Conservation (phyloP, 1,140 invertebrate species). For the Ptiloglossa arizonensis region DNA sequence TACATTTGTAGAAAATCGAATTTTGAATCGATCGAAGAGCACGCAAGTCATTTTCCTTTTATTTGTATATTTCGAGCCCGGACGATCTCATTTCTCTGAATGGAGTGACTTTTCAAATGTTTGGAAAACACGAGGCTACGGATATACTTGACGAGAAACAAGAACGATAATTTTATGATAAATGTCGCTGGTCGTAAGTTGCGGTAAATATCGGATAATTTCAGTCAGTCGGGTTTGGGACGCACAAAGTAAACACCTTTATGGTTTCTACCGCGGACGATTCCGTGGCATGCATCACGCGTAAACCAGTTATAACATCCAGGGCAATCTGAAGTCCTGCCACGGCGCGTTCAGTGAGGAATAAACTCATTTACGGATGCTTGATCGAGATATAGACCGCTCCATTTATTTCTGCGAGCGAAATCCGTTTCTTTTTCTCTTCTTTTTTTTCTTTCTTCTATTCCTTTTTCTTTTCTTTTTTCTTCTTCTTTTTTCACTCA, state of each 20-base stretch:
- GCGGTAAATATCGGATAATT: slow-evolving; percentile 8
- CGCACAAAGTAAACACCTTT: slow-evolving; percentile 1
- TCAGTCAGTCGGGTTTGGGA: slow-evolving; percentile 1
- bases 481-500: slow-evolving; percentile 3
- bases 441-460: slow-evolving; percentile 25
- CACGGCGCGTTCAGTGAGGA: slow-evolving; percentile 29
- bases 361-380: slow-evolving; percentile 58
- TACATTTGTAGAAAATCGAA: too few species aligned
- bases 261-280: neutral
- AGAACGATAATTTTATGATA: neutral
- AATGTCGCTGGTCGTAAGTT: neutral
- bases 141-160: neutral
- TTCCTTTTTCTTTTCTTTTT: slow-evolving; percentile 37
- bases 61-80: too few species aligned
- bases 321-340: slow-evolving; percentile 26
- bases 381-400: slow-evolving; percentile 52
- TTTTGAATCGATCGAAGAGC: too few species aligned
- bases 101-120: too few species aligned
- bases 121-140: too few species aligned
- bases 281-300: slow-evolving; percentile 9
- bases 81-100: too few species aligned
- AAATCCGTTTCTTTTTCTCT: slow-evolving; percentile 35
- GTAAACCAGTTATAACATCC: slow-evolving; percentile 49
- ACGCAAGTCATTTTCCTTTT: too few species aligned
- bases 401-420: slow-evolving; percentile 51